A percentile compares a stretch with the other conserved stretches of the same genome.
These are phyloP conservation scores for Chironomus riparius DNA, from an alignment of 2,888 invertebrate genomes.

Conservation along the genomic window DNA sequence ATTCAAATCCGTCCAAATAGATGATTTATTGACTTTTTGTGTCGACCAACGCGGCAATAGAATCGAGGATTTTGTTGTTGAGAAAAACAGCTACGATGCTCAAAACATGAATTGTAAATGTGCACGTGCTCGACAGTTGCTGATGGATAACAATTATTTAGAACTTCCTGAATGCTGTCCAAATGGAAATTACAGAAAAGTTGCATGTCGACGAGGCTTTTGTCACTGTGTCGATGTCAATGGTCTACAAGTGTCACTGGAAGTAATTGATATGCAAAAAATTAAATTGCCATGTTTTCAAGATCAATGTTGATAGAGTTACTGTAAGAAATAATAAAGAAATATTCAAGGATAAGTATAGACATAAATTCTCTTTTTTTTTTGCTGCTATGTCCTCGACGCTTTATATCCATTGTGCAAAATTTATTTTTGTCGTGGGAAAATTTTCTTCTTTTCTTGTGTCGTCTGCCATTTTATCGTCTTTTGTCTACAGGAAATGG, in stretches of 20 bases:
- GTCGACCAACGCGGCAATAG: constrained; percentile 47
- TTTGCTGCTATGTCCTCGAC: too few species aligned
- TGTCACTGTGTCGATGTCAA: constrained; percentile 56
- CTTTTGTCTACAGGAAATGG: too few species aligned
- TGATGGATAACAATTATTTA: constrained; percentile 39
- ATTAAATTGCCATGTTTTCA: constrained; percentile 9
- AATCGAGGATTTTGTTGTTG: constrained; percentile 46
- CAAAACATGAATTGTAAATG: constrained; percentile 55
- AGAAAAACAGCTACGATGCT: constrained; percentile 40
- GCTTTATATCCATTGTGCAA: too few species aligned
- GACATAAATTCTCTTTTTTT: too few species aligned
- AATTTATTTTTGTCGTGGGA: too few species aligned
- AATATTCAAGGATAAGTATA: too few species aligned
- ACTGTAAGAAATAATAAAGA: too few species aligned
- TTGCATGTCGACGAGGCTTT: constrained; percentile 51
- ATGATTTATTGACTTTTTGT: constrained; percentile 46
- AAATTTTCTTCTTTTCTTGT: too few species aligned
- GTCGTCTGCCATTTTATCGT: too few species aligned
- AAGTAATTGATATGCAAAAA: constrained; percentile 31
- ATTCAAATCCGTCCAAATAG: constrained; percentile 42
- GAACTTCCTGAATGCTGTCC: constrained; percentile 50
- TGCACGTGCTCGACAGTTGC: constrained; percentile 46
- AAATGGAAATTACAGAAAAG: constrained; percentile 53
- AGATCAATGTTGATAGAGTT: background rate
- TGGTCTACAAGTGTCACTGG: constrained; percentile 46